phyloP scores from a whole-genome alignment of 2,888 invertebrate genomes.

The Panzeria rudis region DNA sequence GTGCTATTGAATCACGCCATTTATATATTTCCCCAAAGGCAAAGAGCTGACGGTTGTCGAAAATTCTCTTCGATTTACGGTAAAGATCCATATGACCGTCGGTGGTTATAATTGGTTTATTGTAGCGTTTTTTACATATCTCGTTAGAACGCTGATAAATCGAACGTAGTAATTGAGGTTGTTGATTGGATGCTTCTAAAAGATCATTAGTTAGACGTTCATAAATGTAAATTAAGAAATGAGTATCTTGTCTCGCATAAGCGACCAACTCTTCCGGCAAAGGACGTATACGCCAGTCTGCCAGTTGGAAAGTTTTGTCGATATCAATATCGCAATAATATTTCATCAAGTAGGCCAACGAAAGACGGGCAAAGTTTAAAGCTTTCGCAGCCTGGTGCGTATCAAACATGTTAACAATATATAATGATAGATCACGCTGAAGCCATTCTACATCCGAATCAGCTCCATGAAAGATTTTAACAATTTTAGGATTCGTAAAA shows the following conservation, averaged over 20 bases:
- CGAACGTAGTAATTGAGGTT: slow-evolving; percentile 87
- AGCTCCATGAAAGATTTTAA: slow-evolving; percentile 98
- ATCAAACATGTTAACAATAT: slow-evolving; percentile 98
- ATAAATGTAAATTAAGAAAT: slow-evolving; percentile 96
- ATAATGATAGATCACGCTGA: slow-evolving; percentile 96
- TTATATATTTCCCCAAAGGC: slow-evolving; percentile 92
- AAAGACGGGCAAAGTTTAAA: slow-evolving; percentile 88
- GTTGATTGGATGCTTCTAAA: slow-evolving; percentile 86
- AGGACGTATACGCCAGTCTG: slow-evolving; percentile 97
- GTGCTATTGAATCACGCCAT: slow-evolving; percentile 94
- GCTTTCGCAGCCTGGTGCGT: slow-evolving; percentile 94
- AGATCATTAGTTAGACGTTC: slow-evolving; percentile 91
- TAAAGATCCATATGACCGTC: slow-evolving; percentile 91
- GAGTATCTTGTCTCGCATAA: slow-evolving; percentile 97
- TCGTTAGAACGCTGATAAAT: slow-evolving; percentile 90
- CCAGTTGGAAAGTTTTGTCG: slow-evolving; percentile 96
- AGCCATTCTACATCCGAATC: slow-evolving; percentile 95
- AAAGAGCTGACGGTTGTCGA: slow-evolving; percentile 93
- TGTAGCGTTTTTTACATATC: slow-evolving; percentile 92
- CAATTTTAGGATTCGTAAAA: slow-evolving; percentile 94
- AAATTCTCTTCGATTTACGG: slow-evolving; percentile 90
- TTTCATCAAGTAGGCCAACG: slow-evolving; percentile 91
- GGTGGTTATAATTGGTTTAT: slow-evolving; percentile 89
- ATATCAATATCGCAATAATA: slow-evolving; percentile 91
- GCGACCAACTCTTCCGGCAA: slow-evolving; percentile 90